Conservation (phyloP, 2,113 vertebrate species). For the Edolisoma coerulescens region DNA sequence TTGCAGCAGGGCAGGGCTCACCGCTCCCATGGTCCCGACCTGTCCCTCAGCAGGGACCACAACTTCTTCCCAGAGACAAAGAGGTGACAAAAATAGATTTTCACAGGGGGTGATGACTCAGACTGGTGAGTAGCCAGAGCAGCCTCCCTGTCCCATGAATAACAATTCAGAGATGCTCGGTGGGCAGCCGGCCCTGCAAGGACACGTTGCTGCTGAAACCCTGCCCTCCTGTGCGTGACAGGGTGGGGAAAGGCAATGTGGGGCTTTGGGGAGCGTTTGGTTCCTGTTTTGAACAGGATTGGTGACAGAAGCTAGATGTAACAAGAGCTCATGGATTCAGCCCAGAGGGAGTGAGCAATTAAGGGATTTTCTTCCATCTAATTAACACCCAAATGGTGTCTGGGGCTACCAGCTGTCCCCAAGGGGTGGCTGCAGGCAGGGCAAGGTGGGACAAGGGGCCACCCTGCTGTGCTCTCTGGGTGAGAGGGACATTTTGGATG, state of each 20-base stretch:
- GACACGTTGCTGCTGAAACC: rapidly evolving
- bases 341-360: neutral
- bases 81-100: neutral
- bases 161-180: neutral
- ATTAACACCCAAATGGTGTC: neutral
- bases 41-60: neutral
- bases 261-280: neutral
- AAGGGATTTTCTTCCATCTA: neutral
- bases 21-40: rapidly evolving
- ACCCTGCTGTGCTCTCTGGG: rapidly evolving
- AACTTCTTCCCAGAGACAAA: neutral
- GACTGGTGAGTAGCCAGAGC: neutral
- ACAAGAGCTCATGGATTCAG: neutral
- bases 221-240: neutral
- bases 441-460: neutral
- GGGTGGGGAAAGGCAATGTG: rapidly evolving
- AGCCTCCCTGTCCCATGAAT: neutral
- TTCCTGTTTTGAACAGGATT: neutral
- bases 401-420: neutral
- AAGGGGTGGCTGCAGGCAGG: neutral
- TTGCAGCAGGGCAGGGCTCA: neutral
- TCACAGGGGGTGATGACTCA: neutral
- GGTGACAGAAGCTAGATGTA: neutral
- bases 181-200: neutral
- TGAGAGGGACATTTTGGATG: neutral